Conservation (phyloP, 2,113 vertebrate genomes). For the Podiceps cristatus region DNA sequence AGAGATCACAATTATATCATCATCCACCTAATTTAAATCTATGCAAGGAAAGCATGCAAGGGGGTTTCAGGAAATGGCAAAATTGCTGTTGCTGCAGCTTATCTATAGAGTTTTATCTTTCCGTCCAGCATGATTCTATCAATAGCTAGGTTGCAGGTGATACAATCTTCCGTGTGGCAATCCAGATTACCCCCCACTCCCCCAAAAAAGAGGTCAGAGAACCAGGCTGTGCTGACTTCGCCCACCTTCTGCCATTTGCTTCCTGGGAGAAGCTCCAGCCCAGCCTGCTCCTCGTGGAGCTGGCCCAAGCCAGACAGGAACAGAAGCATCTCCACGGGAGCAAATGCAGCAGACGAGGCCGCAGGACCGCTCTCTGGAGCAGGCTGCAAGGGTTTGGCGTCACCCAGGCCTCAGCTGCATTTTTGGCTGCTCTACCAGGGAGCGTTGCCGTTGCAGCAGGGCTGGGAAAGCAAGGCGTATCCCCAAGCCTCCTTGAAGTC, state of each 20-base stretch:
- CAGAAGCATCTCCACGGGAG: accelerated
- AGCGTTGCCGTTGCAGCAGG: accelerated
- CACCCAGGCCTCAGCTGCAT: not conserved
- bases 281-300: not conserved
- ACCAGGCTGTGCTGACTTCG: not conserved
- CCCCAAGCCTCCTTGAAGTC: not conserved
- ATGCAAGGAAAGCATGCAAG: not conserved
- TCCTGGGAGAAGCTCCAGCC: not conserved
- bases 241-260: not conserved
- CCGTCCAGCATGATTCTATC: not conserved
- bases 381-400: not conserved
- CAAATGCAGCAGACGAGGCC: accelerated
- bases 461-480: not conserved
- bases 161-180: not conserved
- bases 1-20: not conserved
- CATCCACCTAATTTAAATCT: not conserved
- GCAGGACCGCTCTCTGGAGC: not conserved
- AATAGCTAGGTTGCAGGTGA: not conserved
- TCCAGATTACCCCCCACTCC: not conserved
- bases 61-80: not conserved
- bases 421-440: not conserved
- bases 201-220: accelerated
- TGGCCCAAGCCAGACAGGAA: not conserved
- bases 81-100: not conserved
- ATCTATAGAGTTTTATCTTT: not conserved